A percentile compares a stretch with the other conserved stretches of the same genome.
phyloP scores from a whole-genome alignment of 2,888 invertebrate genomes.

The Tanypteryx hageni region DNA sequence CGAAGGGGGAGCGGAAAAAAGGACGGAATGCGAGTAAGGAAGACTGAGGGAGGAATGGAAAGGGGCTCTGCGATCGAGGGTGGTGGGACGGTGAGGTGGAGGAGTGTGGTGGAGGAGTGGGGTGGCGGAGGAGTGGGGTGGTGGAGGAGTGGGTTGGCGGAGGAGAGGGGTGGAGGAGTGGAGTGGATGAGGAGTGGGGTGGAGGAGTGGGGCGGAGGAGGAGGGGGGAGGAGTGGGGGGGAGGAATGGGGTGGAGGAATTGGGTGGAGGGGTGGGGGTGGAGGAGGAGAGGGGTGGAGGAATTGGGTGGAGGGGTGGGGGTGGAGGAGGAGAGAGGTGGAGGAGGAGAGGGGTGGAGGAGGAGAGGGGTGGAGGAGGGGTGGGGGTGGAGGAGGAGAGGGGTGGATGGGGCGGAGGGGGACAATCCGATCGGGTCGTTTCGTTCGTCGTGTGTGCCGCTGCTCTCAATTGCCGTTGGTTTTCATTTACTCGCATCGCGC shows the following conservation, averaged over 20 bases:
- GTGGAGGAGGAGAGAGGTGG: not conserved
- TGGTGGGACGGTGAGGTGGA: not conserved
- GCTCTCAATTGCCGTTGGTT: too few species aligned
- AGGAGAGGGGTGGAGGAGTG: not conserved
- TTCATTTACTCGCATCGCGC: too few species aligned
- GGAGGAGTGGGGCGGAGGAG: too few species aligned
- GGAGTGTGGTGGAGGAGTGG: not conserved
- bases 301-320: not conserved
- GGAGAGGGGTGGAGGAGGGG: not conserved
- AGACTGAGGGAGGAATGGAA: not conserved
- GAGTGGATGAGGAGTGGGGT: not conserved
- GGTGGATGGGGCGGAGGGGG: not conserved
- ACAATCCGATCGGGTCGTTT: not conserved
- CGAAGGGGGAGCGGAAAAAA: not conserved
- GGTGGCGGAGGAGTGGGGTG: not conserved
- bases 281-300: too few species aligned
- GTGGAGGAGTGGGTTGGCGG: not conserved
- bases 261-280: not conserved
- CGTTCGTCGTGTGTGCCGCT: too few species aligned
- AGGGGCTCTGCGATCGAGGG: not conserved
- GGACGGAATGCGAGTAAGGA: not conserved
- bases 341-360: not conserved
- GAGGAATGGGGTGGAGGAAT: not conserved
- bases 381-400: not conserved
- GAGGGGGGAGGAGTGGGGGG: too few species aligned